Conservation (phyloP, 37 sponge, comb jelly and placozoan species). For the Amphimedon queenslandica region DNA sequence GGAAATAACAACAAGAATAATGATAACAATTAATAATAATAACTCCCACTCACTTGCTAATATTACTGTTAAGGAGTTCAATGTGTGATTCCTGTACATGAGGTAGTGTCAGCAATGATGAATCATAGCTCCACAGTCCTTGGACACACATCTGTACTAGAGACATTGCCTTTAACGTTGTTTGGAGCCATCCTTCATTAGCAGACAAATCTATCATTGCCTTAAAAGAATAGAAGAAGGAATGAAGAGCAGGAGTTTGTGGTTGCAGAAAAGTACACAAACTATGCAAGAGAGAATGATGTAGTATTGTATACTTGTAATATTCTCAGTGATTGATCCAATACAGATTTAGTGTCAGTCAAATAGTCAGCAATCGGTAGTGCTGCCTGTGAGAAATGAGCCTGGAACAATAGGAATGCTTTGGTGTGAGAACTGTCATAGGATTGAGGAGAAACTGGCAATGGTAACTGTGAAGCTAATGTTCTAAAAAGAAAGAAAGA, state of each 20-base stretch:
- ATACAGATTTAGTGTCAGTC: conserved; percentile 97
- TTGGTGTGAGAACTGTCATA: conserved; percentile 97
- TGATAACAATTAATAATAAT: no score
- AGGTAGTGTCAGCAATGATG: conserved; percentile 84
- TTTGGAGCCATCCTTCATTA: conserved; percentile 86
- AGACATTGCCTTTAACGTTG: conserved; percentile 57
- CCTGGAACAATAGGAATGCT: conserved; percentile 87
- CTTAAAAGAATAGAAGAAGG: conserved; percentile 26
- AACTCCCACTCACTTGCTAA: background rate
- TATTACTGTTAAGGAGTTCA: conserved; percentile 1
- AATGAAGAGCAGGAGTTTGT: background rate
- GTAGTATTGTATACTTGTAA: conserved; percentile 78
- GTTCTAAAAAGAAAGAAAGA: background rate
- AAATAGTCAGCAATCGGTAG: conserved; percentile 91
- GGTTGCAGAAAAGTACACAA: no score
- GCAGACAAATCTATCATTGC: conserved; percentile 91
- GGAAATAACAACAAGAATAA: background rate
- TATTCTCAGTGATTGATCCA: conserved; percentile 94
- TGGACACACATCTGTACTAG: conserved; percentile 95
- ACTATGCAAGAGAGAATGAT: no score
- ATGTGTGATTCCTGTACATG: conserved; percentile 52
- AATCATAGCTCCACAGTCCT: conserved; percentile 76
- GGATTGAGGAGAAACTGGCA: conserved; percentile 49
- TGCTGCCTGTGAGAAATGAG: conserved; percentile 77
- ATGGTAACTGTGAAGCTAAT: conserved; percentile 64